Conservation (phyloP, 2,113 vertebrate genomes). For the Ursus arctos region DNA sequence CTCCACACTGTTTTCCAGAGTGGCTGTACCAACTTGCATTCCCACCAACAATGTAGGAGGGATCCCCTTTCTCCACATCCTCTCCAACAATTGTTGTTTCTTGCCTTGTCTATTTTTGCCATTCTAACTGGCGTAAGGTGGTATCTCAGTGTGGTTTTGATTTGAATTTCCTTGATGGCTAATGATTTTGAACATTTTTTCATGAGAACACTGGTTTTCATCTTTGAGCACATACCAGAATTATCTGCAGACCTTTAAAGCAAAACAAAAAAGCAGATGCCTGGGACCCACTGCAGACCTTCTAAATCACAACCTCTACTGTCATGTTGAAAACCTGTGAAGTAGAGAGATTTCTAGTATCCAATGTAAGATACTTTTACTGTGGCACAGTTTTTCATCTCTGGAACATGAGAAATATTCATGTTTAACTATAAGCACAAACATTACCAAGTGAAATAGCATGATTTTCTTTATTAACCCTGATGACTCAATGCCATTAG, state of each 20-base stretch:
- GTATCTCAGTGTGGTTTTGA: too few relatives aligned
- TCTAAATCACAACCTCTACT: not conserved
- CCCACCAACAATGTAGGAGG: too few relatives aligned
- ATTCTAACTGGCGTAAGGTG: too few relatives aligned
- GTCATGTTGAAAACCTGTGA: not conserved
- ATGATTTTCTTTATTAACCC: not conserved
- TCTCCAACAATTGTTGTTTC: too few relatives aligned
- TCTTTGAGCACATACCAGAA: not conserved
- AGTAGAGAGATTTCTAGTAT: not conserved
- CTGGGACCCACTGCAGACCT: not conserved
- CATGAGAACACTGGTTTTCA: not conserved
- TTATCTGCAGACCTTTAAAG: constrained; percentile 10
- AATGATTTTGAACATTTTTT: too few relatives aligned
- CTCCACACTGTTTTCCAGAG: too few relatives aligned
- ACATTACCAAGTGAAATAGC: not conserved
- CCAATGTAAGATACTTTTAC: not conserved
- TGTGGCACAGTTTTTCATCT: not conserved
- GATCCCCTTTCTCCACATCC: too few relatives aligned
- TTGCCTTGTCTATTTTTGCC: too few relatives aligned
- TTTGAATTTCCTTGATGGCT: too few relatives aligned
- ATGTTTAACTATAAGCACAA: not conserved
- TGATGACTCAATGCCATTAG: not conserved
- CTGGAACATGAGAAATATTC: not conserved
- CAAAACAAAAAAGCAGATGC: not conserved
- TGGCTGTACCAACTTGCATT: too few relatives aligned